These are phyloP conservation scores for Nyctalus aviator DNA, from an alignment of 2,797 vertebrate genomes.

Conservation along the genomic window DNA sequence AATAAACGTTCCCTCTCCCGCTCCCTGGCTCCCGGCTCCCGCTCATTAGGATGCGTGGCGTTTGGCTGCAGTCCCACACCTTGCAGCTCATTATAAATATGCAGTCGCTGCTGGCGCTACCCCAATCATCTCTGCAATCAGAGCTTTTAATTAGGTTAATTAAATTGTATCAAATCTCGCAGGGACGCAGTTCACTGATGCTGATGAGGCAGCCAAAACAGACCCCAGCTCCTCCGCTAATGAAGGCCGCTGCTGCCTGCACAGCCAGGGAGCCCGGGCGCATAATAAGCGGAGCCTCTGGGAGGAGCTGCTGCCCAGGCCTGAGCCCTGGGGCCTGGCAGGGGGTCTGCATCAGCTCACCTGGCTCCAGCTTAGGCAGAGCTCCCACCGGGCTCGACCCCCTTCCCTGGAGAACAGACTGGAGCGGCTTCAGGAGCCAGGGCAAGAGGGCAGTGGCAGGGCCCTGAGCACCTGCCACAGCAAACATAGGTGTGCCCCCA, in stretches of 20 bases:
- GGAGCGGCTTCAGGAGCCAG: not conserved
- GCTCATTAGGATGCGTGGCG: constrained; percentile 94
- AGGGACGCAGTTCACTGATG: constrained; percentile 96
- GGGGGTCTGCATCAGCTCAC: constrained; percentile 32
- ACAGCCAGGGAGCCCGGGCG: constrained; percentile 87
- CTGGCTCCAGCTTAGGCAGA: constrained; percentile 36
- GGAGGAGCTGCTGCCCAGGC: constrained; percentile 83
- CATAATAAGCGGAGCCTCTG: constrained; percentile 89
- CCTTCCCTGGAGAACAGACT: constrained; percentile 22
- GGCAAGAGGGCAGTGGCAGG: not conserved
- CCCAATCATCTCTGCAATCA: constrained; percentile 99
- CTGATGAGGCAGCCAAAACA: constrained; percentile 99
- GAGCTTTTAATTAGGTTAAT: constrained; percentile 99
- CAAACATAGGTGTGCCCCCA: not conserved
- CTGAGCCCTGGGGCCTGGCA: constrained; percentile 45
- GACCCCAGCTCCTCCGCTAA: constrained; percentile 92
- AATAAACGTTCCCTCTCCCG: constrained; percentile 90
- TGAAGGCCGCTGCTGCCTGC: constrained; percentile 89
- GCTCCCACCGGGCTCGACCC: not conserved
- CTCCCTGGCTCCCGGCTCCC: constrained; percentile 89
- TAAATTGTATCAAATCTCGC: constrained; percentile 99
- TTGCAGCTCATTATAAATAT: constrained; percentile 96
- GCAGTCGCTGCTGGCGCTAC: constrained; percentile 96
- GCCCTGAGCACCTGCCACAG: not conserved
- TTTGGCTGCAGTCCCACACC: constrained; percentile 97